Evolutionary conservation across 2,797 vertebrate species (phyloP).

Genomic region (Poeciliopsis infans): DNA sequence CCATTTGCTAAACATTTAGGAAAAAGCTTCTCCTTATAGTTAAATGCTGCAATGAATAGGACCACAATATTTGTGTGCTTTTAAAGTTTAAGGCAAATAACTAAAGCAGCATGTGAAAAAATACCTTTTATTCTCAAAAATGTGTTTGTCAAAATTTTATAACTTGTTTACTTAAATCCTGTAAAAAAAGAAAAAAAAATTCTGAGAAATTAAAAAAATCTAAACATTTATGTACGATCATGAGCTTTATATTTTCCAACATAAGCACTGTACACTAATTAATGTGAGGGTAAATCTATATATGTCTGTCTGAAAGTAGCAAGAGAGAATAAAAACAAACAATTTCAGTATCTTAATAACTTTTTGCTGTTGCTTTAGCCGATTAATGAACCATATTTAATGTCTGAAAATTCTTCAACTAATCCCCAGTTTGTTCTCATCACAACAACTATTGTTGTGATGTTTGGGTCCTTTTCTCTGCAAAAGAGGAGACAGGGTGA

Average conservation of each 20-base stretch:
- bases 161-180: not conserved
- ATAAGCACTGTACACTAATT: not conserved
- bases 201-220: not conserved
- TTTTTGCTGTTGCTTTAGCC: not conserved
- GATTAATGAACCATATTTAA: not conserved
- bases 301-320: not conserved
- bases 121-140: not conserved
- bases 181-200: not conserved
- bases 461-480: slow-evolving; percentile 12
- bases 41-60: not conserved
- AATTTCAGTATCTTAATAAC: not conserved
- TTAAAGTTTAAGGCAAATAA: not conserved
- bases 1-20: not conserved
- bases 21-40: not conserved
- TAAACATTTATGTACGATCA: too few relatives aligned
- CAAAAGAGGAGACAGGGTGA: slow-evolving; percentile 32
- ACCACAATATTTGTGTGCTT: not conserved
- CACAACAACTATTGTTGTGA: slow-evolving; percentile 27
- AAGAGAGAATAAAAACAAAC: not conserved
- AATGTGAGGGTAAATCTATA: not conserved
- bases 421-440: not conserved
- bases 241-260: not conserved
- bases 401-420: not conserved
- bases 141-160: not conserved
- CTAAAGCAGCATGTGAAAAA: not conserved